Percentiles rank a stretch among this genome's conserved stretches.
Evolutionary conservation across 23 tunicate genomes (phyloP).

Genomic region (Trididemnum miniatum): DNA sequence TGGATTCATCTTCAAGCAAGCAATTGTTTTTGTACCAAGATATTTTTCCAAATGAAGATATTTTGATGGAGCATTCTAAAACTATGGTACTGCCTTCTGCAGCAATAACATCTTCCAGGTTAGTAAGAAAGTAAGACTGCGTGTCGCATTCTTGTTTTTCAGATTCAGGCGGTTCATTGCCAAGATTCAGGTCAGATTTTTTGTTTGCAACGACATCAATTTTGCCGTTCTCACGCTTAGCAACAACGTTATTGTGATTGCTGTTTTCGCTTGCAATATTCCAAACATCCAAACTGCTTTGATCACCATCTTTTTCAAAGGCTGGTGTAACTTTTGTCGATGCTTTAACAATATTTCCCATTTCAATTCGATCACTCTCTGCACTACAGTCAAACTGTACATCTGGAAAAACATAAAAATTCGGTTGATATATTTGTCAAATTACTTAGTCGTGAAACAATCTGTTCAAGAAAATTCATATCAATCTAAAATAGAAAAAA

Average conservation of each 20-base stretch:
- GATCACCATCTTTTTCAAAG: neutral
- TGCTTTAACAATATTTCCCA: neutral
- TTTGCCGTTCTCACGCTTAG: neutral
- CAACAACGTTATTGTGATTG: neutral
- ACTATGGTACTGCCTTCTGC: constrained; percentile 40
- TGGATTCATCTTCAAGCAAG: constrained; percentile 2
- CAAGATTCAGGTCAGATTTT: neutral
- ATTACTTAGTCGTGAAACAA: too few species aligned
- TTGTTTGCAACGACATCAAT: neutral
- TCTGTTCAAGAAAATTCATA: too few species aligned
- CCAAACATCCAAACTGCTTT: too few species aligned
- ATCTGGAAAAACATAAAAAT: neutral
- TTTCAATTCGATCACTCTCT: neutral
- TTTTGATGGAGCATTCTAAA: constrained; percentile 40
- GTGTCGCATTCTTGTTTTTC: neutral
- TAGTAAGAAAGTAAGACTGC: constrained; percentile 12
- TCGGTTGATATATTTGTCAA: too few species aligned
- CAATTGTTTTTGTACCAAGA: constrained; percentile 46
- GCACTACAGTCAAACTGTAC: neutral
- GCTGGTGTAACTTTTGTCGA: neutral
- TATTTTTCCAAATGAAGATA: constrained; percentile 8
- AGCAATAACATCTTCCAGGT: constrained; percentile 33
- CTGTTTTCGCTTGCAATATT: neutral
- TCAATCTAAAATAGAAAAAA: too few species aligned
- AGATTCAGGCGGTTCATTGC: neutral